Conservation (phyloP, 2,888 invertebrate species). For the Diaperis boleti region DNA sequence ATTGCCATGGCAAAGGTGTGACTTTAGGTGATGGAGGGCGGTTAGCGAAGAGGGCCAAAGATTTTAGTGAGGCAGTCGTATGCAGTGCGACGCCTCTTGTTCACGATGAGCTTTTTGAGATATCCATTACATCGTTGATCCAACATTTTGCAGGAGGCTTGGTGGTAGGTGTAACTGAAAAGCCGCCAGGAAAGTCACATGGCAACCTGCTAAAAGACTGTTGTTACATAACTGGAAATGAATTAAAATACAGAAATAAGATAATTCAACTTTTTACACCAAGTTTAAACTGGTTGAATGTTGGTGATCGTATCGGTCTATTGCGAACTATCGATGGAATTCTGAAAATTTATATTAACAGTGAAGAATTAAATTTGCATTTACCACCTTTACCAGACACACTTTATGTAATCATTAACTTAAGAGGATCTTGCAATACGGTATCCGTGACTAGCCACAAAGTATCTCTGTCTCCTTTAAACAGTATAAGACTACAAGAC, state of each 20-base stretch:
- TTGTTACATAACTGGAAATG: constrained; percentile 78
- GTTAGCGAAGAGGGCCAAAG: constrained; percentile 66
- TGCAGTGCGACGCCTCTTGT: constrained; percentile 81
- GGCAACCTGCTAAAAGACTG: constrained; percentile 78
- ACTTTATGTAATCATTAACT: constrained; percentile 86
- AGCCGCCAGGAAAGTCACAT: constrained; percentile 70
- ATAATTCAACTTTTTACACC: constrained; percentile 77
- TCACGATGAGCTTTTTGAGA: constrained; percentile 84
- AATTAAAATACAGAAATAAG: constrained; percentile 76
- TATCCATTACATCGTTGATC: constrained; percentile 75
- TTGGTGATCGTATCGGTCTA: constrained; percentile 83
- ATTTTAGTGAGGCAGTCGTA: constrained; percentile 69
- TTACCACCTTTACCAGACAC: constrained; percentile 65
- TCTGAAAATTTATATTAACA: constrained; percentile 83
- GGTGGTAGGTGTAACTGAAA: constrained; percentile 82
- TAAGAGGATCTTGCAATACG: constrained; percentile 83
- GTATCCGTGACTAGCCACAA: constrained; percentile 80
- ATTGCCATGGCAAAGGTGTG: constrained; percentile 79
- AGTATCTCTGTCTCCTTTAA: constrained; percentile 66
- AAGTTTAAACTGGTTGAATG: constrained; percentile 84
- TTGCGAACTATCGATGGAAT: constrained; percentile 78
- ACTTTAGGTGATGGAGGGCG: constrained; percentile 75
- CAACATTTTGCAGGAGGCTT: constrained; percentile 80
- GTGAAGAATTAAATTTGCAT: constrained; percentile 74
- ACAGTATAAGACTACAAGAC: constrained; percentile 68